Evolutionary conservation across 2,797 vertebrate genomes (phyloP), one percentile per base, ranked within the genome.

Genomic region (Thamnophis elegans): DNA sequence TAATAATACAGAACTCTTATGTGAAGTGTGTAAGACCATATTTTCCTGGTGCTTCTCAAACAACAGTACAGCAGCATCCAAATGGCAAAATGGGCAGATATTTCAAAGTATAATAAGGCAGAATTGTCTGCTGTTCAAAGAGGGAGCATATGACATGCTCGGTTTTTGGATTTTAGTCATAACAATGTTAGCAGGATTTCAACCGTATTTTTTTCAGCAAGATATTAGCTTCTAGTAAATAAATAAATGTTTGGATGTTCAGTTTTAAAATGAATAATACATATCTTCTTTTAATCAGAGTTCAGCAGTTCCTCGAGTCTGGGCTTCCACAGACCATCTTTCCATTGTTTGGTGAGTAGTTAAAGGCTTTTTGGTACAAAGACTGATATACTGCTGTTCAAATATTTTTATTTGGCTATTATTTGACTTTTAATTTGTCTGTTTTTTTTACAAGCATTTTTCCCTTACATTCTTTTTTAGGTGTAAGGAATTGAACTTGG

Each of bases 291-390:
- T 90, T 82, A 60, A 95, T 93, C 94, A 99, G 99, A 99, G 97
- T 32, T 99, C 99, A 89, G 98, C 98, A 87, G 98, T 99, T 92
- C 99, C 99, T 94, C 98, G 98, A 96, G 98, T 98, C 0, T 99
- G 99, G 99, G 98, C 98, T 73, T 99, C 99, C 95, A 99, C 99
- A 87, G 99, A 99, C 93, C 99, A 99, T 91, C 98, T 99, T 87
- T 99, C 99, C 91, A 99, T 99, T 73, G 99, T 99, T 89, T 99
- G 99, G 99, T 99, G 98, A 97, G 97, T 96, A 93, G n/a, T 55
- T 26, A 3, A 87, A 92, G 42, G 51, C 93, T 68, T 42, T 7
- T 94, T 93, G 42, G 25, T 54, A 28, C 14, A 92, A 88, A 54
- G n/a, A 1, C 42, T 93, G 51, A 10, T 16, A 47, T 68, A 22